Percentiles rank a stretch among this genome's conserved stretches.
phyloP scores from a whole-genome alignment of 2,888 invertebrate genomes.

The Sclerodermus sp. region DNA sequence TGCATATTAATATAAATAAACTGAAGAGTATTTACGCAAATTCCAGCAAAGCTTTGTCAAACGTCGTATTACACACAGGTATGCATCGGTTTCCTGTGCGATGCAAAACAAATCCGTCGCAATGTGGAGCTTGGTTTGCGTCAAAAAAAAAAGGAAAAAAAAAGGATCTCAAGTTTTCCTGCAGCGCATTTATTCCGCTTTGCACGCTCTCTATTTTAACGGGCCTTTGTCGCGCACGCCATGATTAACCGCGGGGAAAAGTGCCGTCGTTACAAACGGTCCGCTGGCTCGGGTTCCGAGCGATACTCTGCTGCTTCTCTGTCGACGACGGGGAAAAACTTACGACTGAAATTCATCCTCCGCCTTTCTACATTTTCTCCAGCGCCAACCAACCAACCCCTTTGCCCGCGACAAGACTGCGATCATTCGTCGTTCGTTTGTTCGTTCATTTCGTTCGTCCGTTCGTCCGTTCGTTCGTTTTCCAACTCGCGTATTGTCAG shows the following conservation, averaged over 20 bases:
- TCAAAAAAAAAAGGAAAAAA: too few relatives aligned
- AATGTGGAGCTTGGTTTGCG: too few relatives aligned
- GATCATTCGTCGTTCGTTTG: too few relatives aligned
- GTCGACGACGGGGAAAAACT: background rate
- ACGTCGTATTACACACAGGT: too few relatives aligned
- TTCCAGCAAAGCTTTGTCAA: too few relatives aligned
- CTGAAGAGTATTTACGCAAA: too few relatives aligned
- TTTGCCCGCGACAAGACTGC: too few relatives aligned
- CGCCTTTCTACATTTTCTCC: background rate
- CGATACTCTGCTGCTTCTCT: background rate
- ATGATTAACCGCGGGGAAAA: background rate
- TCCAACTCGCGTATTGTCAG: background rate
- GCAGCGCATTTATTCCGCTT: background rate
- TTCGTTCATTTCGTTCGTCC: background rate
- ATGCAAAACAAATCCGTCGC: too few relatives aligned
- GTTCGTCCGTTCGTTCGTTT: background rate
- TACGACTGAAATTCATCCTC: background rate
- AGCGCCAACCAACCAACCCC: too few relatives aligned
- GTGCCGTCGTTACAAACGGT: background rate
- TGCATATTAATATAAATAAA: too few relatives aligned
- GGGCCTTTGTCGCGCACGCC: background rate
- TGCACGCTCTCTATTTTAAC: background rate
- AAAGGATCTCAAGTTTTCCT: background rate
- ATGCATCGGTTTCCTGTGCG: too few relatives aligned
- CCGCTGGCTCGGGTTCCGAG: background rate